phyloP scores from a whole-genome alignment of 2,797 vertebrate species.

The Petrocephalus sullivani region DNA sequence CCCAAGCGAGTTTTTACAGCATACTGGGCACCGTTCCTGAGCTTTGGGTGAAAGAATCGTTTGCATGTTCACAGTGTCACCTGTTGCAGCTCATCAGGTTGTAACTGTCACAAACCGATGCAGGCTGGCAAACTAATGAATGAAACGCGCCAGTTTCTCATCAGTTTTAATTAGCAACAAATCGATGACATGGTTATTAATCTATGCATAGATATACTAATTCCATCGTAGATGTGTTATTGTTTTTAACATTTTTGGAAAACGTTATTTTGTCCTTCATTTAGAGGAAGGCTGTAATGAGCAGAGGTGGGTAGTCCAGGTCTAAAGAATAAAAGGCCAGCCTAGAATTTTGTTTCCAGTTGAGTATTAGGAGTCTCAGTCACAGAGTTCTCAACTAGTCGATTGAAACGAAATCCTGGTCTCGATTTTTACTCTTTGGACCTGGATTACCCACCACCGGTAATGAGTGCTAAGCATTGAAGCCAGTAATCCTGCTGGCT shows the following conservation, averaged over 20 bases:
- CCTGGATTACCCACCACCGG: no score
- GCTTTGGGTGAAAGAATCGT: background rate
- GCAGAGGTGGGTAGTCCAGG: no score
- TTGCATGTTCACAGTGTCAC: constrained; percentile 22
- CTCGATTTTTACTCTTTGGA: no score
- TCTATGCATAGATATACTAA: constrained; percentile 8
- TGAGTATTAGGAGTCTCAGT: no score
- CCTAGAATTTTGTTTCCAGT: background rate
- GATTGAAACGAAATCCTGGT: no score
- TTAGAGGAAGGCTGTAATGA: no score
- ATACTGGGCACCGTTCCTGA: background rate
- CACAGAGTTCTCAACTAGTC: no score
- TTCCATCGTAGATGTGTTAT: constrained; percentile 14
- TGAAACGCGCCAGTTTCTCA: background rate
- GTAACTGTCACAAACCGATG: constrained; percentile 23
- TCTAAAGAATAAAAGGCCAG: background rate
- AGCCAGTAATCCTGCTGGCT: background rate
- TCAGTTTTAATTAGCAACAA: background rate
- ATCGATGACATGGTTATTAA: constrained; percentile 1
- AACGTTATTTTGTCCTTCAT: background rate
- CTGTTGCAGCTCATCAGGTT: constrained; percentile 20
- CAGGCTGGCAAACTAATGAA: background rate
- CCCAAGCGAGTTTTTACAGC: background rate
- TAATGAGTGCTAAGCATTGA: background rate
- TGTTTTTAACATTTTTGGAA: background rate